These are phyloP conservation scores for Dolichotis patagonum DNA, from an alignment of 2,113 vertebrate genomes.

Conservation along the genomic window DNA sequence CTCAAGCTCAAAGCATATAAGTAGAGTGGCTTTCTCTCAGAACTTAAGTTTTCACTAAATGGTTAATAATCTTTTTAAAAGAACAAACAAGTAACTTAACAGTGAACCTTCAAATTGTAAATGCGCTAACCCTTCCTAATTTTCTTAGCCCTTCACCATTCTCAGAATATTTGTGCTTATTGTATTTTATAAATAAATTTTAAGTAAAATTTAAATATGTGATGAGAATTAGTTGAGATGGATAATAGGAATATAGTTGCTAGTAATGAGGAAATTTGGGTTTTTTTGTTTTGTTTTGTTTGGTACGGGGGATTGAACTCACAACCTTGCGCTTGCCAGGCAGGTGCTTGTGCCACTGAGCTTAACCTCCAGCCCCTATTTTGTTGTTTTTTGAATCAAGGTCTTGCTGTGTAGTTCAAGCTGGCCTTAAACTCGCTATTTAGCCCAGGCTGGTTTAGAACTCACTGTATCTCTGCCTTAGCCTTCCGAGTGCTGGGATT, in stretches of 20 bases:
- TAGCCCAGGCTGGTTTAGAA: not conserved
- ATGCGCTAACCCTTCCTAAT: conserved; percentile 71
- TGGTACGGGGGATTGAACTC: no score
- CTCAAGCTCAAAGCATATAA: conserved; percentile 85
- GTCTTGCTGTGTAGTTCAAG: not conserved
- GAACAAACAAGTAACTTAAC: conserved; percentile 79
- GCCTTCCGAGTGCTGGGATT: not conserved
- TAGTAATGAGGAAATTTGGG: conserved; percentile 35
- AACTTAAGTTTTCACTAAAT: conserved; percentile 80
- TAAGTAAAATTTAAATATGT: conserved; percentile 12
- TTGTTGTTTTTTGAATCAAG: not conserved
- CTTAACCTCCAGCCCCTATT: no score
- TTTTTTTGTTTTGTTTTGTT: no score
- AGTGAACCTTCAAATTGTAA: conserved; percentile 63
- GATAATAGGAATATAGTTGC: conserved; percentile 12
- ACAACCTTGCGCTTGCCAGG: no score
- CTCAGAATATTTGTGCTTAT: not conserved
- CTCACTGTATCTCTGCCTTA: not conserved
- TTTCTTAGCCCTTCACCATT: not conserved
- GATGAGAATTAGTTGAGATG: conserved; percentile 53
- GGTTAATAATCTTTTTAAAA: conserved; percentile 82
- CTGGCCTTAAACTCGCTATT: not conserved
- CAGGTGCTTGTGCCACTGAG: no score
- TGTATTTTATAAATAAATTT: conserved; percentile 54
- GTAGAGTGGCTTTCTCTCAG: conserved; percentile 75